Evolutionary conservation across 2,797 vertebrate genomes (phyloP).

Genomic region (Periophthalmus magnuspinnatus): DNA sequence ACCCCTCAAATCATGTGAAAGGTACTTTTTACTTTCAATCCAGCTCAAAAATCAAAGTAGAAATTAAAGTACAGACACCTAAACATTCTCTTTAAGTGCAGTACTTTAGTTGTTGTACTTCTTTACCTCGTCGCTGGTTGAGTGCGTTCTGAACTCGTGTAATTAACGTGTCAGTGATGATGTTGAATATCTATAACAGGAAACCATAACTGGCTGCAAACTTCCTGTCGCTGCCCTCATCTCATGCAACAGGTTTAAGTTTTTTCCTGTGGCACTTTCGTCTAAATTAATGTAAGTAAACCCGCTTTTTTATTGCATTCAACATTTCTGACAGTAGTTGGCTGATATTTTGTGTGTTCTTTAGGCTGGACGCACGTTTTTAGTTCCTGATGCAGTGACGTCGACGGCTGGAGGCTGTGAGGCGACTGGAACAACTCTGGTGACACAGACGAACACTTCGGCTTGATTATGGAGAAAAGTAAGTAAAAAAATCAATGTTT

Average conservation of each 20-base stretch:
- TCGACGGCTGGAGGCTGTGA: background rate
- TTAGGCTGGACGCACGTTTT: background rate
- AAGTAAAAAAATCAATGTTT: background rate
- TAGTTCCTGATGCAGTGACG: background rate
- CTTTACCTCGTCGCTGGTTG: too few relatives aligned
- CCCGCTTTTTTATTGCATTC: background rate
- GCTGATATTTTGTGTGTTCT: background rate
- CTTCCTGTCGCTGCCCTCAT: conserved; percentile 61
- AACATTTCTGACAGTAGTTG: background rate
- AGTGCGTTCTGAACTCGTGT: background rate
- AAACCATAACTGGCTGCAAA: conserved; percentile 54
- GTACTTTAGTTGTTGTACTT: too few relatives aligned
- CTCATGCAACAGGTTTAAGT: conserved; percentile 17
- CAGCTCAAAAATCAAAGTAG: too few relatives aligned
- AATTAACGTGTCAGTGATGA: conserved; percentile 13
- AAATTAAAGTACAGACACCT: too few relatives aligned
- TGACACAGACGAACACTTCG: background rate
- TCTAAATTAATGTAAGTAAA: background rate
- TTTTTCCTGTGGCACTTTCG: conserved; percentile 36
- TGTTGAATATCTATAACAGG: conserved; percentile 55
- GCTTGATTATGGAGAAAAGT: background rate
- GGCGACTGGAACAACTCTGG: too few relatives aligned
- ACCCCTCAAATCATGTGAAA: too few relatives aligned
- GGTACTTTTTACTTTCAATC: too few relatives aligned
- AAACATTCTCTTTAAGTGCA: too few relatives aligned